Evolutionary conservation across 92 coral and sea anemone species (phyloP).

Genomic region (Porites evermanni): DNA sequence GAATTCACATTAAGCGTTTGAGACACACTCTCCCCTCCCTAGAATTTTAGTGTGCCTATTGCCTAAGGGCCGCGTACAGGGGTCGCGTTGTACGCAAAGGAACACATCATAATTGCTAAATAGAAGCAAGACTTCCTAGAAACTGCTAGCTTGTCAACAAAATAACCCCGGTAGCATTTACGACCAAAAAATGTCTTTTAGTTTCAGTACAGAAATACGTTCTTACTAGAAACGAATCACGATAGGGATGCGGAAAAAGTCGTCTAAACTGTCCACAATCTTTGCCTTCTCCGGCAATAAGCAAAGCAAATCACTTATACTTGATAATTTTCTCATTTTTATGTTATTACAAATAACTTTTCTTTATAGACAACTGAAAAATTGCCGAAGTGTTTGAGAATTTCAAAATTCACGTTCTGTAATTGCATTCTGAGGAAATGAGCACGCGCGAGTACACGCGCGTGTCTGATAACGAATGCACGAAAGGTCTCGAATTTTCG

Average conservation of each 20-base stretch:
- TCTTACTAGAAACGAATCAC: conserved; percentile 10
- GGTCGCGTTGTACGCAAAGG: not conserved
- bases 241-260: not conserved
- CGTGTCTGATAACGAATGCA: not conserved
- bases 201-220: conserved; percentile 26
- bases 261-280: not conserved
- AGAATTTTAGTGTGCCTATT: not conserved
- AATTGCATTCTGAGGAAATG: not conserved
- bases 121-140: conserved; percentile 39
- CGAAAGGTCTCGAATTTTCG: not conserved
- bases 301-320: not conserved
- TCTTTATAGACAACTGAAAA: not conserved
- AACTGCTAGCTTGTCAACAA: conserved; percentile 7
- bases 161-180: not conserved
- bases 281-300: not conserved
- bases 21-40: conserved; percentile 15
- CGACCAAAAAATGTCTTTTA: conserved; percentile 8
- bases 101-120: conserved; percentile 27
- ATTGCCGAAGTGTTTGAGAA: not conserved
- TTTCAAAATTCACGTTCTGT: not conserved
- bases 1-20: not conserved
- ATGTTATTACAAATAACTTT: not conserved
- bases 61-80: not conserved
- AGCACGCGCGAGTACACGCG: not conserved
- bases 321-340: too few species aligned